Evolutionary conservation across 2,797 vertebrate genomes (phyloP).

Genomic region (Halcyon smyrnensis): DNA sequence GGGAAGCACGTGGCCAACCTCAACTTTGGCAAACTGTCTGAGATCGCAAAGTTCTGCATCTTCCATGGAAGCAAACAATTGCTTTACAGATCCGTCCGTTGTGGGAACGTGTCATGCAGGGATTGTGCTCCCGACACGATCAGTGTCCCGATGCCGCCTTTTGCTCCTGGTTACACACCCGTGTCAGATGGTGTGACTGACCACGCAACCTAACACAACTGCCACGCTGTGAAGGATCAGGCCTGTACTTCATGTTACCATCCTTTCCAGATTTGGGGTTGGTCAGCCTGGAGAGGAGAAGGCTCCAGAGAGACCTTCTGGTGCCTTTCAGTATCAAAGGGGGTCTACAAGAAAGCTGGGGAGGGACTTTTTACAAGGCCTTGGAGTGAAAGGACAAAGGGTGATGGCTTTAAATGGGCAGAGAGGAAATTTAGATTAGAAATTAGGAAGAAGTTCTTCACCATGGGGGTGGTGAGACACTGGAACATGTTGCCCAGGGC

Average conservation of each 20-base stretch:
- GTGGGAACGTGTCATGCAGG: accelerated
- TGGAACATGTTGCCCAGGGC: no score
- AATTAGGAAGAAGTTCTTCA: no score
- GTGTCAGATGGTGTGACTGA: neutral
- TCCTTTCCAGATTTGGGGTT: neutral
- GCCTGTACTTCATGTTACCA: neutral
- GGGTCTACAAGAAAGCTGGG: no score
- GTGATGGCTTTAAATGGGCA: no score
- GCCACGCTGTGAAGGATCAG: neutral
- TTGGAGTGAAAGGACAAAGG: no score
- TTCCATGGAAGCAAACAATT: neutral
- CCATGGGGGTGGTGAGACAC: no score
- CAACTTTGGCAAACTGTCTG: neutral
- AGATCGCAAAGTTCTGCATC: neutral
- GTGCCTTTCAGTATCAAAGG: no score
- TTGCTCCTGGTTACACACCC: neutral
- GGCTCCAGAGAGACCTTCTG: no score
- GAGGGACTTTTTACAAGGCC: no score
- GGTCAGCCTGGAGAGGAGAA: no score
- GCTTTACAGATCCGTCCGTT: no score
- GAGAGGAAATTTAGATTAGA: no score
- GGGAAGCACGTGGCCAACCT: neutral
- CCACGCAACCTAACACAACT: accelerated
- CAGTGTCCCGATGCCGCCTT: accelerated
- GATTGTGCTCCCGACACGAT: accelerated